Evolutionary conservation across 1,140 invertebrate genomes (phyloP).

Genomic region (Polypedilum pembai): DNA sequence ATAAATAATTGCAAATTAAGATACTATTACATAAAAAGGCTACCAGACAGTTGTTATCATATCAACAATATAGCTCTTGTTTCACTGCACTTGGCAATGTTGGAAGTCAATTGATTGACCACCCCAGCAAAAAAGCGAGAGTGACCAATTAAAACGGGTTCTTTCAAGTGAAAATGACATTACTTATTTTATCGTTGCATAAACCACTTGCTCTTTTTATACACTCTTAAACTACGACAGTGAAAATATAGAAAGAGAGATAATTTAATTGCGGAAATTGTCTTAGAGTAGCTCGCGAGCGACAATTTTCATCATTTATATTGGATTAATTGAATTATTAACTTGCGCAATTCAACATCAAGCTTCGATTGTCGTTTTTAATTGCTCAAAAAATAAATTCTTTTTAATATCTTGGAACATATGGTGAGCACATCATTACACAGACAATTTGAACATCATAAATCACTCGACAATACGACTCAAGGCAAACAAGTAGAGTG

Average conservation of each 20-base stretch:
- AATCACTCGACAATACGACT: no score
- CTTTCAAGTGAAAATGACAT: neutral
- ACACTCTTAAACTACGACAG: neutral
- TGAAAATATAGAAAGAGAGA: neutral
- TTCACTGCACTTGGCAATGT: neutral
- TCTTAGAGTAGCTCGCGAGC: neutral
- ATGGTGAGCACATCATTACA: no score
- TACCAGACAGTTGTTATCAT: neutral
- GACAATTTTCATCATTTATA: neutral
- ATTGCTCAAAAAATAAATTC: no score
- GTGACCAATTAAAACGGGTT: conserved; percentile 11
- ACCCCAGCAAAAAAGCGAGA: neutral
- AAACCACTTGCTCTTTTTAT: neutral
- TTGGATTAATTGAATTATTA: neutral
- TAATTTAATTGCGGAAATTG: conserved; percentile 9
- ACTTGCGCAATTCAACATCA: neutral
- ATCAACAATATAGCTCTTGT: neutral
- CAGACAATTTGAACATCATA: no score
- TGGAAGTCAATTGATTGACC: neutral
- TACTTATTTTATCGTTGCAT: neutral
- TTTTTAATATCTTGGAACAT: neutral
- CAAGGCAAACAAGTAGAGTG: no score
- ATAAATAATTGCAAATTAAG: conserved; percentile 3
- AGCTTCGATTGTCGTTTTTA: neutral
- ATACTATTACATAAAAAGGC: neutral